Evolutionary conservation across 2,888 invertebrate species (phyloP), one percentile per base, ranked within the genome.

Genomic region (Diplazon laetatorius): DNA sequence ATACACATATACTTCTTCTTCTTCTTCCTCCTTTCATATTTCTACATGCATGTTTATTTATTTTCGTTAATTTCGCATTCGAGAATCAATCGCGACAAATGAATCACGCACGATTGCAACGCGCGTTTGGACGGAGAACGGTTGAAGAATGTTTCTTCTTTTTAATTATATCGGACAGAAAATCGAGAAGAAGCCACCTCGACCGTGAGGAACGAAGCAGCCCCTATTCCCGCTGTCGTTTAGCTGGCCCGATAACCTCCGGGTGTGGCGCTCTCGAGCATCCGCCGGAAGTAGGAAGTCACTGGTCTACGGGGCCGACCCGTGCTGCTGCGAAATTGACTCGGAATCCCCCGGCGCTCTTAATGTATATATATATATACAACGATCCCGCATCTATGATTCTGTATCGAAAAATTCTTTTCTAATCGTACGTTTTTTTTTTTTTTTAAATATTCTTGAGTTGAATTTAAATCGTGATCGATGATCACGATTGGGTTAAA

Each of bases 221-320:
- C 71, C 62, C 52, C 62, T 30, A 35, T 63, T 63, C 42, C 63
- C 42, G 50, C 70, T 22, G 39, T 22, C 50, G 60, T 59, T 57
- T 46, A 57, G 69, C 59, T 16, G 2, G 39, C 39, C 50, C 16
- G 37, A 50, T 39, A 42, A 46, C 37, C 42, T 48, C 50, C 66
- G 74, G 70, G 71, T 71, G 71, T 65, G 71, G 59, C 70, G 55
- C 63, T 63, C 44, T 52, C 55, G 46, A 42, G 44, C 65, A 71
- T 76, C 71, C 70, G 65, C 71, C 65, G 76, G 76, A 76, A 59
- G 52, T 39, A 66, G 65, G 65, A 66, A 66, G 65, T 52, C 65
- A 52, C 48, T 48, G 63, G 37, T 66, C 52, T 66, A 52, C 55
- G 55, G 55, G 14, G 55, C 55, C 14, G n/a, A n/a, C 25, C 55